Evolutionary conservation across 2,113 vertebrate genomes (phyloP).

Genomic region (Lanius ludovicianus): DNA sequence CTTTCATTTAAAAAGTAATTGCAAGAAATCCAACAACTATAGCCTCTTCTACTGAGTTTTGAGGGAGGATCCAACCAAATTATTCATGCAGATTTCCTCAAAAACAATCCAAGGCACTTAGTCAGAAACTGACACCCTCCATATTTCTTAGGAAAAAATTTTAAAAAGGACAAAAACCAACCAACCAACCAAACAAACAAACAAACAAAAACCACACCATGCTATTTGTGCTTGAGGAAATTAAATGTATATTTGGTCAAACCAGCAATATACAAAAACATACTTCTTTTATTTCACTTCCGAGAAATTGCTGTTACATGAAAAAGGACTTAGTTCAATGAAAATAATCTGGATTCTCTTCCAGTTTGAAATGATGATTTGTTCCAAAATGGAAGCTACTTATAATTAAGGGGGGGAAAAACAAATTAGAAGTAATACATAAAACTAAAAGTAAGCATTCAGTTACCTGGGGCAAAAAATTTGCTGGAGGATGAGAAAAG

Average conservation of each 20-base stretch:
- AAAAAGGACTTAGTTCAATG: neutral
- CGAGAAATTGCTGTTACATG: neutral
- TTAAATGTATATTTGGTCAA: neutral
- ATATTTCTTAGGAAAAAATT: neutral
- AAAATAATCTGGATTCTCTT: neutral
- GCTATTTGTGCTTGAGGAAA: neutral
- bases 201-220: rapidly evolving
- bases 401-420: neutral
- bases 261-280: neutral
- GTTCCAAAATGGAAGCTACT: neutral
- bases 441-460: neutral
- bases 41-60: neutral
- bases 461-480: neutral
- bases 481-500: neutral
- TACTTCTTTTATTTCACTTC: neutral
- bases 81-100: neutral
- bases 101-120: neutral
- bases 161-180: neutral
- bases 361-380: neutral
- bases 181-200: no score
- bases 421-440: neutral
- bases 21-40: neutral
- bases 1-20: neutral
- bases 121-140: neutral
- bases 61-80: neutral